A percentile compares a stretch with the other conserved stretches of the same genome.
Conservation (phyloP, 2,113 vertebrate species). For the Ceratotherium simum region DNA sequence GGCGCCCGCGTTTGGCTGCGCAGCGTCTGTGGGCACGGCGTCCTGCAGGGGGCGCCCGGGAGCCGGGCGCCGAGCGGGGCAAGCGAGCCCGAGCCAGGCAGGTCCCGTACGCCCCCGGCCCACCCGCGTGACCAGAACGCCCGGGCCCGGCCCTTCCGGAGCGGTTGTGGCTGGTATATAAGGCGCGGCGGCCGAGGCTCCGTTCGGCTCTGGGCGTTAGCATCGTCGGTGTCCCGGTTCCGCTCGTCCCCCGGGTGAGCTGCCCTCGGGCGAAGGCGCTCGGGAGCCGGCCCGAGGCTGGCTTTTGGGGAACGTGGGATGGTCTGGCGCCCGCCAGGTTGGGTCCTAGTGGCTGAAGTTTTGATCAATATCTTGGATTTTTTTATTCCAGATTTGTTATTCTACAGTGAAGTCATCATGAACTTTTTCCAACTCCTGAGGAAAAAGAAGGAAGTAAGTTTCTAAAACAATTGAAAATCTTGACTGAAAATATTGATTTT, state of each 20-base stretch:
- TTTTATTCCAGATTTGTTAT: slow-evolving; percentile 17
- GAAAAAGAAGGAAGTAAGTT: slow-evolving; percentile 91
- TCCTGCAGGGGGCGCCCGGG: slow-evolving; percentile 64
- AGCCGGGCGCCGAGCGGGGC: rapidly evolving
- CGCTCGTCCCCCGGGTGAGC: neutral
- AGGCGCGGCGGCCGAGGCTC: neutral
- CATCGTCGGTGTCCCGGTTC: neutral
- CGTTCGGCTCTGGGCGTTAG: neutral
- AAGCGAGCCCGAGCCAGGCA: rapidly evolving
- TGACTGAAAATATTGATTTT: neutral
- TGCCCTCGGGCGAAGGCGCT: neutral
- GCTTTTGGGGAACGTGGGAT: neutral
- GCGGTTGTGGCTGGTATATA: neutral
- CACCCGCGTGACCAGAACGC: neutral
- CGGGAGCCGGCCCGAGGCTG: neutral
- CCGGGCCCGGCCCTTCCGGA: neutral
- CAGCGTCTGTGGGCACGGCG: neutral
- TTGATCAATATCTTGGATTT: neutral
- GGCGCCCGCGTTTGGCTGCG: neutral
- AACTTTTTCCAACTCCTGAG: slow-evolving; percentile 86
- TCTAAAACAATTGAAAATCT: neutral
- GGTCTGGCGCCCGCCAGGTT: rapidly evolving
- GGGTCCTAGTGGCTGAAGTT: neutral
- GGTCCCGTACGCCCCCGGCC: neutral
- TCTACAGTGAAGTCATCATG: slow-evolving; percentile 3